phyloP scores from a whole-genome alignment of 2,113 vertebrate species.

The Ptychochromis oligacanthus region DNA sequence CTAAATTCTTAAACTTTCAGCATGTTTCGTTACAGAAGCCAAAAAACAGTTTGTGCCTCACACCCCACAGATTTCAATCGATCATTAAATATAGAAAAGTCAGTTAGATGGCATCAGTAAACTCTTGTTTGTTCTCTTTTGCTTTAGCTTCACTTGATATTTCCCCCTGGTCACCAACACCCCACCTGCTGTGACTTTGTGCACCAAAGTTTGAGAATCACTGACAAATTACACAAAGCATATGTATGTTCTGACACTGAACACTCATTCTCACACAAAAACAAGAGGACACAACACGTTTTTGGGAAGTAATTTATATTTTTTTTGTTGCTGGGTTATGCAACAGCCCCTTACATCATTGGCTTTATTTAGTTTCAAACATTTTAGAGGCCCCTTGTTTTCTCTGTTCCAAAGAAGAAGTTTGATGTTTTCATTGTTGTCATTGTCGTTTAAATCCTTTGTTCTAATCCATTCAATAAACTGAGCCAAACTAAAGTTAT shows the following conservation, averaged over 20 bases:
- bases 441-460: not conserved
- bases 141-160: not conserved
- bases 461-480: not conserved
- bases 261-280: not conserved
- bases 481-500: not conserved
- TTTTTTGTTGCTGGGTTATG: not conserved
- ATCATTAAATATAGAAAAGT: not conserved
- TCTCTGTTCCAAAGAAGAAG: not conserved
- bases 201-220: not conserved
- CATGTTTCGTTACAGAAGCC: not conserved
- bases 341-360: not conserved
- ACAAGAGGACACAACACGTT: not conserved
- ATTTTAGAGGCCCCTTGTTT: not conserved
- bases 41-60: fast-evolving
- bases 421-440: not conserved
- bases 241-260: not conserved
- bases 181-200: not conserved
- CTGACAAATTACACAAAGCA: not conserved
- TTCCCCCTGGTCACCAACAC: not conserved
- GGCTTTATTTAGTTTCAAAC: not conserved
- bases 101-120: no score
- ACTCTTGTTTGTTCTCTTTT: no score
- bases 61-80: not conserved
- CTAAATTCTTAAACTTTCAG: no score
- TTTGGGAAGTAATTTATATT: not conserved